Evolutionary conservation across 2,797 vertebrate species (phyloP), one percentile per base, ranked within the genome.

Genomic region (Prionace glauca): DNA sequence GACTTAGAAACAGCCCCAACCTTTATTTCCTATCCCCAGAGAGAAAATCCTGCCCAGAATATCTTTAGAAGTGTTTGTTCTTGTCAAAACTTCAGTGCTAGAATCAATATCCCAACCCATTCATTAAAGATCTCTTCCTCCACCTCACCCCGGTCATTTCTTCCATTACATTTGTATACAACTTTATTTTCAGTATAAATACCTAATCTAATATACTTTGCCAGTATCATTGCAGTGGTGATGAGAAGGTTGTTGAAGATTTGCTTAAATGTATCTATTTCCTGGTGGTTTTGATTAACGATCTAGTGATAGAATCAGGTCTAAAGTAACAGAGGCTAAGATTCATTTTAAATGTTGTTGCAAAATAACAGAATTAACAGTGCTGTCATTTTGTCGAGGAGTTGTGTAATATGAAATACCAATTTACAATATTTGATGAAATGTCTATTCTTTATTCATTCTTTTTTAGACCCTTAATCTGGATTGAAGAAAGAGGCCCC

Each of bases 401-500:
- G 45, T 18, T 9, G 7, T 93, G 0, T 20, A 71, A 50, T 62
- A 14, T 4, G 26, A 41, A 69, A 69, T 74, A 72, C 36, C 69
- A 95, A 95, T 93, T 56, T 96, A 95, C 29, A 24, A 0, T 65
- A 65, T 81, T 67, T 60, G 29, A 3, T 94, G 96, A 96, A 96
- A 96, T 95, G 3, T 1, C 90, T 65, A 9, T 22, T 96, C 88
- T 95, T 93, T 96, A 96, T 96, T 74, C 29, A 45, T 69, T 96
- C 93, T 95, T 96, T 94, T 26, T 10, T 95, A 99, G 99, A 96
- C 97, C 98, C 0, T 96, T 99, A 93, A 98, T 97, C 0, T 99
- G 99, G 99, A 98, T 98, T 36, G 99, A 99, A 97, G 99, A 99
- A 96, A 98, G 98, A 32, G 98, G 97, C 0, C 98, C 98, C 0